Evolutionary conservation across 2,113 vertebrate species (phyloP).

Genomic region (Polypterus senegalus): DNA sequence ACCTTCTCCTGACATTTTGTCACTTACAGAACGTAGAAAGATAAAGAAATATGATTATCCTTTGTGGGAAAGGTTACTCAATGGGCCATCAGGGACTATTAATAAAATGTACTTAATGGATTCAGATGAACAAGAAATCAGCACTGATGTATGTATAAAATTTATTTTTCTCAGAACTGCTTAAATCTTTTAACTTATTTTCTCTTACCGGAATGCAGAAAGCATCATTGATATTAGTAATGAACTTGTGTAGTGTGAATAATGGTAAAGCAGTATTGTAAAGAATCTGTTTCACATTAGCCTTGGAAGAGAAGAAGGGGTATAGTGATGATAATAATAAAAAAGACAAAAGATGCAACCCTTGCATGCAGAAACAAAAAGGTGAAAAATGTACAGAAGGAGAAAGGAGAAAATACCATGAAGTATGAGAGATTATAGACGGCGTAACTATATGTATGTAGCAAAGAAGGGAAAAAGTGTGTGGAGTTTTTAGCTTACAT

Average conservation of each 20-base stretch:
- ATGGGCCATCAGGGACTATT: constrained; percentile 72
- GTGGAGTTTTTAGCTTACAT: too few species aligned
- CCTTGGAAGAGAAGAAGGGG: too few species aligned
- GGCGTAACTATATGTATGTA: too few species aligned
- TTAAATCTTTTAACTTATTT: neutral
- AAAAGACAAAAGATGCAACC: too few species aligned
- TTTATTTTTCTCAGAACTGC: neutral
- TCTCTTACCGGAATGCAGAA: neutral
- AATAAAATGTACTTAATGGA: constrained; percentile 88
- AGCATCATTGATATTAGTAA: neutral
- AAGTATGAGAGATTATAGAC: too few species aligned
- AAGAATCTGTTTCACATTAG: too few species aligned
- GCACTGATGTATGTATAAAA: constrained; percentile 60
- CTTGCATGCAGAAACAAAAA: too few species aligned
- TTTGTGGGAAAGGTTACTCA: constrained; percentile 72
- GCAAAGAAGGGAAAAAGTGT: too few species aligned
- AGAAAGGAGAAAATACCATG: too few species aligned
- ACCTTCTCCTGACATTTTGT: constrained; percentile 3
- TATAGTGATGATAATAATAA: too few species aligned
- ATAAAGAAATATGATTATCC: constrained; percentile 62
- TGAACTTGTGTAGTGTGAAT: neutral
- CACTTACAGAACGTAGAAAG: constrained; percentile 63
- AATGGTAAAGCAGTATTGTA: neutral
- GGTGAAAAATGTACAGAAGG: too few species aligned
- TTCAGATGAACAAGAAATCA: constrained; percentile 72